These are phyloP conservation scores for Julus scanicus DNA, from an alignment of 2,888 invertebrate genomes.

Conservation along the genomic window DNA sequence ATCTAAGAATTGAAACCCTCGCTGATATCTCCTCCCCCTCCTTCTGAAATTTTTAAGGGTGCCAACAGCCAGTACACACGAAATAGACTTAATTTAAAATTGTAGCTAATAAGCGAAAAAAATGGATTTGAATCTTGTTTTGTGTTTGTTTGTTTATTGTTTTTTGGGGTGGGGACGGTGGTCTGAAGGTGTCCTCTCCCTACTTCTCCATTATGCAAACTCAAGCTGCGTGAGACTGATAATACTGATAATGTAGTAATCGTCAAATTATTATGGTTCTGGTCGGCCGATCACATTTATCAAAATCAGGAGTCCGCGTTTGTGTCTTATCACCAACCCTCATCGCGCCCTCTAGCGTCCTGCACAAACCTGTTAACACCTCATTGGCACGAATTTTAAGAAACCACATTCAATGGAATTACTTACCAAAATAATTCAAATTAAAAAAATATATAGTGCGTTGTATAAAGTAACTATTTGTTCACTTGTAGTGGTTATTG, in stretches of 20 bases:
- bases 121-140: background rate
- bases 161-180: background rate
- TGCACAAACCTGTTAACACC: background rate
- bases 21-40: too few species aligned
- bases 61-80: background rate
- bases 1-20: too few species aligned
- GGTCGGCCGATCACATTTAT: constrained; percentile 19
- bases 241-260: constrained; percentile 43
- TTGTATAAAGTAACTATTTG: too few species aligned
- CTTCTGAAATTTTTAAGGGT: background rate
- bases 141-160: background rate
- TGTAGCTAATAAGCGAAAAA: background rate
- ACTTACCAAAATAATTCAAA: too few species aligned
- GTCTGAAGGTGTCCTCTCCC: background rate
- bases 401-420: too few species aligned
- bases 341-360: constrained; percentile 24
- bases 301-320: background rate
- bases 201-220: constrained; percentile 11
- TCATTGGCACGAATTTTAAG: too few species aligned
- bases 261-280: constrained; percentile 40
- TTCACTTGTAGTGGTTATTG: too few species aligned
- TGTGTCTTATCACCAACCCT: background rate
- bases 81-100: background rate
- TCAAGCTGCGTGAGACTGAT: constrained; percentile 39
- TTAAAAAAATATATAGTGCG: too few species aligned